These are phyloP conservation scores for Helicoverpa assulta DNA, from an alignment of 2,888 invertebrate genomes.

Conservation along the genomic window DNA sequence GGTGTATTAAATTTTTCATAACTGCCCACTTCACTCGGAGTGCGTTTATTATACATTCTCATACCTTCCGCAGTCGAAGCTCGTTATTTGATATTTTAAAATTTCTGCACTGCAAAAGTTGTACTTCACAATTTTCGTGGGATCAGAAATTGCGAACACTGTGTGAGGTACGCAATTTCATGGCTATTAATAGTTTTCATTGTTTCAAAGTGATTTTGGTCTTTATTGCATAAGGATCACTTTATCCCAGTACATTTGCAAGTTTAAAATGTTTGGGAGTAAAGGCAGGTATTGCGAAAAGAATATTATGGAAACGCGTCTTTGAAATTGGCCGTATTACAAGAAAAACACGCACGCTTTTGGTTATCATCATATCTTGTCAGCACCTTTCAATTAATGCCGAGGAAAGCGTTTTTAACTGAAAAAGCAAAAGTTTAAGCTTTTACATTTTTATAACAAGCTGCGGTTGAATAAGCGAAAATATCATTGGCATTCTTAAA, in stretches of 20 bases:
- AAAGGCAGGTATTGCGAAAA: slow-evolving; percentile 46
- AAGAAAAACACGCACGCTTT: slow-evolving; percentile 82
- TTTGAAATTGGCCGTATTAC: slow-evolving; percentile 81
- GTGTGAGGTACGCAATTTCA: slow-evolving; percentile 35
- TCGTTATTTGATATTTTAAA: slow-evolving; percentile 62
- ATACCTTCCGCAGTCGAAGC: slow-evolving; percentile 60
- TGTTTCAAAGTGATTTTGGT: slow-evolving; percentile 16
- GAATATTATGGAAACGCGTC: slow-evolving; percentile 54
- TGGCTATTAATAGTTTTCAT: slow-evolving; percentile 32
- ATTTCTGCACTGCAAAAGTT: slow-evolving; percentile 50
- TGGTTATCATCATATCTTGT: slow-evolving; percentile 80
- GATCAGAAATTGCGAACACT: slow-evolving; percentile 36
- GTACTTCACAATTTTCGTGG: slow-evolving; percentile 29
- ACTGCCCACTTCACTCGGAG: slow-evolving; percentile 78
- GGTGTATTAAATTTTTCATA: slow-evolving; percentile 87
- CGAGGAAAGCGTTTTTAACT: slow-evolving; percentile 71
- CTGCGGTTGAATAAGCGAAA: slow-evolving; percentile 18
- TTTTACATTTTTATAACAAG: slow-evolving; percentile 56
- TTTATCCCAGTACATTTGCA: slow-evolving; percentile 29
- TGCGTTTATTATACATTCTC: slow-evolving; percentile 72
- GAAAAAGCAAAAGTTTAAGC: slow-evolving; percentile 66
- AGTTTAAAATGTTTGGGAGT: slow-evolving; percentile 45
- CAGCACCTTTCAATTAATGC: slow-evolving; percentile 81
- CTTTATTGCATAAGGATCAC: slow-evolving; percentile 25
- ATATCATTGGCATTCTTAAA: slow-evolving; percentile 2